Evolutionary conservation across 2,888 invertebrate genomes (phyloP).

Genomic region (Pyralis farinalis): DNA sequence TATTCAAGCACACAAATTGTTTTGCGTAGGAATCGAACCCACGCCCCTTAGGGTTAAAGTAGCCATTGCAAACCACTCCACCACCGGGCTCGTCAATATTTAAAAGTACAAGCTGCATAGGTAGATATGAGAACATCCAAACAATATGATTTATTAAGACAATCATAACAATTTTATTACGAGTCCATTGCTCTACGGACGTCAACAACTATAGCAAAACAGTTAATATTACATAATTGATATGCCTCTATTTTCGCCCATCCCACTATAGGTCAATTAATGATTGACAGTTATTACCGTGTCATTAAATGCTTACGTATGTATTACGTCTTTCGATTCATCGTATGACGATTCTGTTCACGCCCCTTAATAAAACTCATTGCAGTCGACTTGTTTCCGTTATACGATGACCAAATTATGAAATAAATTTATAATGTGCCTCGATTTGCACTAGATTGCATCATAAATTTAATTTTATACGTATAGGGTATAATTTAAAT

Average conservation of each 20-base stretch:
- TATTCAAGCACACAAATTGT: too few relatives aligned
- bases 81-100: too few relatives aligned
- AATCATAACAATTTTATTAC: constrained; percentile 6
- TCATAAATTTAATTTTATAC: too few relatives aligned
- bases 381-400: constrained; percentile 5
- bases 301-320: neutral
- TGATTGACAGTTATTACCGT: neutral
- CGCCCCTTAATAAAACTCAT: constrained; percentile 9
- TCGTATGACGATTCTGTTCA: neutral
- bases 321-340: neutral
- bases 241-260: neutral
- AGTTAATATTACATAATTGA: neutral
- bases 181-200: neutral
- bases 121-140: too few relatives aligned
- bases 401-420: too few relatives aligned
- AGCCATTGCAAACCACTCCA: too few relatives aligned
- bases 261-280: neutral
- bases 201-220: constrained; percentile 2
- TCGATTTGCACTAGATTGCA: too few relatives aligned
- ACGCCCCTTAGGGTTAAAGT: too few relatives aligned
- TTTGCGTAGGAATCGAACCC: too few relatives aligned
- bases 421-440: too few relatives aligned
- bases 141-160: constrained; percentile 6
- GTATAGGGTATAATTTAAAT: too few relatives aligned
- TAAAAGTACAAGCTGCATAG: too few relatives aligned